Conservation (phyloP, 2,797 vertebrate species). For the Sebastes cheni region DNA sequence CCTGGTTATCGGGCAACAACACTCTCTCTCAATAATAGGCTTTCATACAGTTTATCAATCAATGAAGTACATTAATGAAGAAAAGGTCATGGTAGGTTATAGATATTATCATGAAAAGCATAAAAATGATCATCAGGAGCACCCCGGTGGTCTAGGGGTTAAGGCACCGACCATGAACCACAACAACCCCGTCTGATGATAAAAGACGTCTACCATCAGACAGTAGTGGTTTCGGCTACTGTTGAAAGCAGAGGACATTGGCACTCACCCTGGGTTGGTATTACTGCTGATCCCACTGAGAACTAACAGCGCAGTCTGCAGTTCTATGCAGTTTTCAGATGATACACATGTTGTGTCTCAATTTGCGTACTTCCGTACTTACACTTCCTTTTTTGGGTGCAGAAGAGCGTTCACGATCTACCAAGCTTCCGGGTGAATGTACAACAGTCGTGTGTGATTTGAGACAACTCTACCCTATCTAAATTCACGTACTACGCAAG, state of each 20-base stretch:
- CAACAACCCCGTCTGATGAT: background rate
- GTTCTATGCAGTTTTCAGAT: background rate
- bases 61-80: background rate
- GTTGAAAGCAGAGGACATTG: background rate
- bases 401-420: too few species aligned
- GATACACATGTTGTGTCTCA: background rate
- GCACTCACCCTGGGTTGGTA: background rate
- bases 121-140: background rate
- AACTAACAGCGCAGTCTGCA: background rate
- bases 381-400: too few species aligned
- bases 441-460: too few species aligned
- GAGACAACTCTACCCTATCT: too few species aligned
- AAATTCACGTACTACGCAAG: too few species aligned
- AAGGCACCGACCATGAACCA: background rate
- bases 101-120: background rate
- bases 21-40: background rate
- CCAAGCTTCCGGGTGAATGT: too few species aligned
- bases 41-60: background rate
- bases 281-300: background rate
- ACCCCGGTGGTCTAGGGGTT: background rate
- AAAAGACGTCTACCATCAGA: background rate
- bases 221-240: background rate
- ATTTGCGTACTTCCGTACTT: too few species aligned
- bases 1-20: background rate
- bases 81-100: background rate